phyloP scores from a whole-genome alignment of 2,797 vertebrate species.

The Catamblyrhynchus diadema region DNA sequence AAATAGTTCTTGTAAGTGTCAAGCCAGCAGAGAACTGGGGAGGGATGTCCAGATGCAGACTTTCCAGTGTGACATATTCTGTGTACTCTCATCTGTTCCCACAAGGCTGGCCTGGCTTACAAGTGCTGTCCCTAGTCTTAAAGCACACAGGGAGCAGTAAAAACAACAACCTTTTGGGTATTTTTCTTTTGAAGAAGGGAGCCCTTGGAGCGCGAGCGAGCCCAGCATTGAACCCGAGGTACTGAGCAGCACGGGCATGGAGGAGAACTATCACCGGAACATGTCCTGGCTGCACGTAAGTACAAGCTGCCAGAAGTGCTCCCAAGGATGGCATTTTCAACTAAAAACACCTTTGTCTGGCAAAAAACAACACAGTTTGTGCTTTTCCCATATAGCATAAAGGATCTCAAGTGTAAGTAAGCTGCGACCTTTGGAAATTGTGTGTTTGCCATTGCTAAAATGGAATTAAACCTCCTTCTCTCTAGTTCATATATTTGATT shows the following conservation, averaged over 20 bases:
- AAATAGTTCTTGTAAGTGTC: conserved; percentile 66
- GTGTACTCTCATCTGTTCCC: conserved; percentile 54
- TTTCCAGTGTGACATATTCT: conserved; percentile 8
- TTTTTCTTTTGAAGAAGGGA: conserved; percentile 88
- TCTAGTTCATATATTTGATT: background rate
- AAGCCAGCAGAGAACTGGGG: conserved; percentile 45
- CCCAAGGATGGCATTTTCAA: background rate
- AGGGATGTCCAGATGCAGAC: conserved; percentile 21
- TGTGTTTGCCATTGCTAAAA: background rate
- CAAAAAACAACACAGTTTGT: background rate
- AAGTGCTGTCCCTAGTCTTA: conserved; percentile 70
- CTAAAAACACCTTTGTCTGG: background rate
- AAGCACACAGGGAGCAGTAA: conserved; percentile 56
- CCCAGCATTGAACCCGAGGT: conserved; percentile 98
- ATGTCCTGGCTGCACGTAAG: conserved; percentile 98
- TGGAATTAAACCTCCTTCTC: background rate
- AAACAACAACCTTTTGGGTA: conserved; percentile 68
- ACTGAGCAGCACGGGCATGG: conserved; percentile 82
- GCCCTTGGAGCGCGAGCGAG: conserved; percentile 95
- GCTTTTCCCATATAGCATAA: background rate
- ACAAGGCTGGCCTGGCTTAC: conserved; percentile 70
- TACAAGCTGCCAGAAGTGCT: background rate
- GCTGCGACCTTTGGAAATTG: background rate
- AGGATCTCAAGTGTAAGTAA: background rate
- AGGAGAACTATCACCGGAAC: conserved; percentile 96